Evolutionary conservation across 37 sponge, comb jelly and placozoan genomes (phyloP).

Genomic region (Haliclona indistincta): DNA sequence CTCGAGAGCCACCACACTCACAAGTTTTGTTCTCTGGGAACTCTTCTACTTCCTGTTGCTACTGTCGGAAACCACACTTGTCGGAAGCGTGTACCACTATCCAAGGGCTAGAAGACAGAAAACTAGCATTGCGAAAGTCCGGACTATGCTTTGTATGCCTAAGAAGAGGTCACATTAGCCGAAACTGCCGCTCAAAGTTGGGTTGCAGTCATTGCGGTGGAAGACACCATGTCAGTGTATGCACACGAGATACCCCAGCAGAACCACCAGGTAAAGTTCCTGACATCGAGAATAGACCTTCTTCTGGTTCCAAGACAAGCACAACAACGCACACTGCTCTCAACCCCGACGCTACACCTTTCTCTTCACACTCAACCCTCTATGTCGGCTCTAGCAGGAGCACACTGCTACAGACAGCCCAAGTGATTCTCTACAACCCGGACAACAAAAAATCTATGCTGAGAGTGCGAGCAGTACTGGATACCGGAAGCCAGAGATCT

Average conservation of each 20-base stretch:
- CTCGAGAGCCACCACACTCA: conserved; percentile 9
- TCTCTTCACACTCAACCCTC: conserved; percentile 5
- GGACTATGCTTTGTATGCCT: conserved; percentile 21
- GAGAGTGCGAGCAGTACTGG: conserved; percentile 6
- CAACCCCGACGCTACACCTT: conserved; percentile 5
- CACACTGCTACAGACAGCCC: conserved; percentile 34
- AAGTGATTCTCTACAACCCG: conserved; percentile 5
- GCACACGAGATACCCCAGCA: too few relatives aligned
- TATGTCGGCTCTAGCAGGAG: not conserved
- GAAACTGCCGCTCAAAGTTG: conserved; percentile 20
- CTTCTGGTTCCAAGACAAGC: too few relatives aligned
- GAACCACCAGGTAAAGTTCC: not conserved
- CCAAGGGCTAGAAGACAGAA: not conserved
- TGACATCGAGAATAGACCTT: not conserved
- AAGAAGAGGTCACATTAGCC: conserved; percentile 18
- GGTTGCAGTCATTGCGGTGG: conserved; percentile 10
- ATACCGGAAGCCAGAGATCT: conserved; percentile 16
- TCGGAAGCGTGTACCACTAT: not conserved
- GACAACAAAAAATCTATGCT: not conserved
- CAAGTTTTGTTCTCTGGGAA: not conserved
- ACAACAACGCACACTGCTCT: not conserved
- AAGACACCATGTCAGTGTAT: conserved; percentile 23
- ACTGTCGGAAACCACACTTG: not conserved
- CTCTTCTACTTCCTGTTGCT: not conserved
- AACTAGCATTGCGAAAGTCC: not conserved